phyloP scores from a whole-genome alignment of 53 echinoderm and acorn worm species.

The Temnopleurus reevesii region DNA sequence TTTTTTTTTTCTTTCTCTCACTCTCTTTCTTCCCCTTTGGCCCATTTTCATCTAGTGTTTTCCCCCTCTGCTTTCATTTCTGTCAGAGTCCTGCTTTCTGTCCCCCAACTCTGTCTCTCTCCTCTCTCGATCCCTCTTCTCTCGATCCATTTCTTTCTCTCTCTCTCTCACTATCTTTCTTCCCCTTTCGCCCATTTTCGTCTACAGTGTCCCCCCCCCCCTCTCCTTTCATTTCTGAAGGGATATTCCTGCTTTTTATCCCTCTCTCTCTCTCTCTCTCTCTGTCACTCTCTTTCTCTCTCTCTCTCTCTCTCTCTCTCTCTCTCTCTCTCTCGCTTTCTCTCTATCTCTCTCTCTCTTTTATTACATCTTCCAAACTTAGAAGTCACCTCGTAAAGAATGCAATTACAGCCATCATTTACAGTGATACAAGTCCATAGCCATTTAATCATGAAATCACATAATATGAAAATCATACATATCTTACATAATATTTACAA shows the following conservation, averaged over 20 bases:
- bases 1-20: not conserved
- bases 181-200: no score
- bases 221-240: not conserved
- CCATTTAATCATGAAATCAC: slow-evolving; percentile 13
- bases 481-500: not conserved
- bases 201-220: not conserved
- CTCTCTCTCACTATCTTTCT: not conserved
- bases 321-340: not conserved
- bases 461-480: not conserved
- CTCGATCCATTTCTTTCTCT: not conserved
- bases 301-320: not conserved
- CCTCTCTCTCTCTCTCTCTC: not conserved
- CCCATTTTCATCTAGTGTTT: no score
- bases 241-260: not conserved
- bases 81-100: no score
- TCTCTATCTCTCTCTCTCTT: not conserved
- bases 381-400: not conserved
- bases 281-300: not conserved
- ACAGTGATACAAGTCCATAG: slow-evolving; percentile 33
- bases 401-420: not conserved
- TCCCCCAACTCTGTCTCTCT: no score
- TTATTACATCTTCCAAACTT: not conserved
- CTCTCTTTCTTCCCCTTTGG: not conserved
- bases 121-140: no score
- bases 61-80: no score